Evolutionary conservation across 1,140 invertebrate genomes (phyloP).

Genomic region (Triops cancriformis): DNA sequence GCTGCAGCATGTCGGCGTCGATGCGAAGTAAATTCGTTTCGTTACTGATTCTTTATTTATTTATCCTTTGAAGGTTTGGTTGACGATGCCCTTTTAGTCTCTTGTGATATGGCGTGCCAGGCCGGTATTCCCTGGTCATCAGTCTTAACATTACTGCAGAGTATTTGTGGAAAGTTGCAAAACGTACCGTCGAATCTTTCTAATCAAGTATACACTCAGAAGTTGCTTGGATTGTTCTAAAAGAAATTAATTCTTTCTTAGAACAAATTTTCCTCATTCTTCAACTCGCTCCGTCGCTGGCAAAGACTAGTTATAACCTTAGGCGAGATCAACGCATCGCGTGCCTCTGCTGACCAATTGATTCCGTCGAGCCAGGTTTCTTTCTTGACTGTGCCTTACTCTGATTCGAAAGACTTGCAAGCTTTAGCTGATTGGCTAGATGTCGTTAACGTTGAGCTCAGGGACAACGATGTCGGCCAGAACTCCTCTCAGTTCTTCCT

Average conservation of each 20-base stretch:
- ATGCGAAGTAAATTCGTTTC: too few relatives aligned
- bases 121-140: not conserved
- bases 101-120: conserved; percentile 3
- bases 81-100: not conserved
- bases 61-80: not conserved
- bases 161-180: not conserved
- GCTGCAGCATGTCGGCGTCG: too few relatives aligned
- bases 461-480: not conserved
- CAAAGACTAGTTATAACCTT: not conserved
- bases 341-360: not conserved
- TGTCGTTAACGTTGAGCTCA: not conserved
- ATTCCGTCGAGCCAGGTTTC: not conserved
- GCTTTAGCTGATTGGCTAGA: not conserved
- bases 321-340: not conserved
- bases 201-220: not conserved
- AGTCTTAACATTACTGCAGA: not conserved
- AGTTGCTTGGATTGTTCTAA: not conserved
- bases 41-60: not conserved
- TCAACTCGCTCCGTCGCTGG: not conserved
- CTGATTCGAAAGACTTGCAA: not conserved
- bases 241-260: not conserved
- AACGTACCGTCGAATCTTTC: not conserved
- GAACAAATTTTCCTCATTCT: not conserved
- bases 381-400: not conserved
- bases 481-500: not conserved